A percentile compares a stretch with the other conserved stretches of the same genome.
Conservation (phyloP, 2,888 invertebrate species). For the Caenorhabditis plicata region DNA sequence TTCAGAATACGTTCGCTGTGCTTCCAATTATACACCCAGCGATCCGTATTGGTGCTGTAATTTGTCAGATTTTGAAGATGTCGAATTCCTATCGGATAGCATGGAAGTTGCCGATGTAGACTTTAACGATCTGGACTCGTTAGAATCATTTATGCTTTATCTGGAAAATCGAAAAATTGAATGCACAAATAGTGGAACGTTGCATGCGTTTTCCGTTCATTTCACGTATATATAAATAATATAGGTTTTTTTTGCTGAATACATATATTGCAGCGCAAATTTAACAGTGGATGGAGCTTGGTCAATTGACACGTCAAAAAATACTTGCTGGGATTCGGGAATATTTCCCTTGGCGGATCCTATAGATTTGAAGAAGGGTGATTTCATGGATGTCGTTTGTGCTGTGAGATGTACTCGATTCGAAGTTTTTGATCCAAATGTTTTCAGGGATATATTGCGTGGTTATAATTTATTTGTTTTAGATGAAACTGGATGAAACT, state of each 20-base stretch:
- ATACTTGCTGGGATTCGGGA: slow-evolving; percentile 34
- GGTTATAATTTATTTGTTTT: neutral
- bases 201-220: slow-evolving; percentile 19
- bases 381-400: slow-evolving; percentile 1
- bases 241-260: neutral
- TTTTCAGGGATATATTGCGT: neutral
- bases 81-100: slow-evolving; percentile 18
- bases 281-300: slow-evolving; percentile 3
- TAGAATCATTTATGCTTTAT: slow-evolving; percentile 2
- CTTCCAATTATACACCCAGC: neutral
- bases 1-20: neutral
- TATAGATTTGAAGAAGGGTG: slow-evolving; percentile 1
- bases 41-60: slow-evolving; percentile 39
- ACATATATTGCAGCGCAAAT: slow-evolving; percentile 6
- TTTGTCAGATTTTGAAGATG: slow-evolving; percentile 9
- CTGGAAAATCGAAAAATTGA: neutral
- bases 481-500: too few relatives aligned
- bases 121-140: slow-evolving; percentile 4
- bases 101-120: slow-evolving; percentile 8
- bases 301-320: slow-evolving; percentile 4
- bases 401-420: slow-evolving; percentile 3
- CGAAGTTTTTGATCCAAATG: slow-evolving; percentile 13
- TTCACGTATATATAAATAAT: slow-evolving; percentile 8
- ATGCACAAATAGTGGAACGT: slow-evolving; percentile 4
- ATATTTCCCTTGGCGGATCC: slow-evolving; percentile 33